Evolutionary conservation across 2,797 vertebrate species (phyloP), one percentile per base, ranked within the genome.

Genomic region (Pseudochaenichthys georgianus): DNA sequence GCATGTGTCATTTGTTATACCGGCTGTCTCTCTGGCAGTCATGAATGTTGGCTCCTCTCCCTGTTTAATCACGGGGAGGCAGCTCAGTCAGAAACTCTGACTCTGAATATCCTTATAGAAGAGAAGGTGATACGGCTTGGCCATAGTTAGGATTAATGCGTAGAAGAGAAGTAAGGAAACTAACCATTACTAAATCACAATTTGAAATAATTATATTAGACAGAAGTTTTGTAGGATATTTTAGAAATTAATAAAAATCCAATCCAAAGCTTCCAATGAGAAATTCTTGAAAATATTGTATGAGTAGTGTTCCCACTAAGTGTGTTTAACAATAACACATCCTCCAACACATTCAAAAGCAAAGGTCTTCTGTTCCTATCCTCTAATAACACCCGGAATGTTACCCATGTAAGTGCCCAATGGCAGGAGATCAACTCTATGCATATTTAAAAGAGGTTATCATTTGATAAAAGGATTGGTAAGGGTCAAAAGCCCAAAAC

Each of bases 81-180:
- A 50, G 64, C 64, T 41, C 80, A 3, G 46, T 78, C 75, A 70
- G 46, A 78, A 77, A 58, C 60, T 67, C 81, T 86, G 84, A 89
- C 78, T 70, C 72, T 3, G 3, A 78, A 66, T 72, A 80, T 64
- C 76, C 76, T 78, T 21, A 43, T 15, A 52, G 73, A 75, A 16
- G 17, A 34, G 79, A 87, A 80, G 75, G 74, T 75, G 71, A 82
- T 89, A 74, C 84, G 82, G 77, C 79, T 78, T 75, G 81, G 64
- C 47, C 41, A 38, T 85, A 86, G 88, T 88, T 82, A 85, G 75
- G 82, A 91, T 83, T 53, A 85, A 89, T 89, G 85, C 42, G 63
- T 42, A 72, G 64, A 85, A 64, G 64, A 80, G 73, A 82, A 54
- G 43, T 34, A 19, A 61, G 76, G 79, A 88, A 86, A 88, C 82